These are phyloP conservation scores for Actinia equina DNA, from an alignment of 64 coral and sea anemone species.

Conservation along the genomic window DNA sequence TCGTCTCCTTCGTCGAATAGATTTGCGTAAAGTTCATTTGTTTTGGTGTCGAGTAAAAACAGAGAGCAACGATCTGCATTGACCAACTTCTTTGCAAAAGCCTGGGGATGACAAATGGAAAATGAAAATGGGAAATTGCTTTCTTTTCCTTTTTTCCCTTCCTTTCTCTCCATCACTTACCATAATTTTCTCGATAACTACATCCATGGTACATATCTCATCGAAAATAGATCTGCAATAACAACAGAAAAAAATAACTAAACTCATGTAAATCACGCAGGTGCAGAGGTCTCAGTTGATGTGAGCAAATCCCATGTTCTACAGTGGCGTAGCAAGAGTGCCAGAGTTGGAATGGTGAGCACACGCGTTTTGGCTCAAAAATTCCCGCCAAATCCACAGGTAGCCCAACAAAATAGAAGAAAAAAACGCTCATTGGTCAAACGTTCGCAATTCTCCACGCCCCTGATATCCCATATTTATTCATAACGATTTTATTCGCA, in stretches of 20 bases:
- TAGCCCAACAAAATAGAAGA: too few species aligned
- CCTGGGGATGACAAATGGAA: constrained; percentile 18
- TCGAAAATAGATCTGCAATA: constrained; percentile 82
- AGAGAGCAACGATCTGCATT: constrained; percentile 84
- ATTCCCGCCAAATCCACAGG: too few species aligned
- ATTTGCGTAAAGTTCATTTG: constrained; percentile 69
- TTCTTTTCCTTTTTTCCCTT: background rate
- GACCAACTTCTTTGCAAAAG: constrained; percentile 79
- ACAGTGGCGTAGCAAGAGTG: too few species aligned
- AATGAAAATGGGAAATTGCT: background rate
- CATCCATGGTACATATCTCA: constrained; percentile 93
- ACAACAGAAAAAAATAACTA: background rate
- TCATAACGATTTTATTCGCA: too few species aligned
- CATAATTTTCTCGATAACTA: constrained; percentile 97
- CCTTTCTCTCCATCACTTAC: constrained; percentile 14
- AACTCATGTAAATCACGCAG: background rate
- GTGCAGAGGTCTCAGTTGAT: background rate
- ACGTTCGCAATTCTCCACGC: too few species aligned
- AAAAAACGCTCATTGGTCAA: too few species aligned
- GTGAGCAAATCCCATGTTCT: too few species aligned
- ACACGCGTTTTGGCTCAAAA: too few species aligned
- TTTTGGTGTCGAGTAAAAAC: constrained; percentile 67
- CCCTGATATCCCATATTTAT: too few species aligned
- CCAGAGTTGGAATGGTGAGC: too few species aligned
- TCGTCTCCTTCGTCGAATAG: constrained; percentile 83